A percentile compares a stretch with the other conserved stretches of the same genome.
These are phyloP conservation scores for Drosophila elegans DNA, from an alignment of 1,140 invertebrate genomes.

Conservation along the genomic window DNA sequence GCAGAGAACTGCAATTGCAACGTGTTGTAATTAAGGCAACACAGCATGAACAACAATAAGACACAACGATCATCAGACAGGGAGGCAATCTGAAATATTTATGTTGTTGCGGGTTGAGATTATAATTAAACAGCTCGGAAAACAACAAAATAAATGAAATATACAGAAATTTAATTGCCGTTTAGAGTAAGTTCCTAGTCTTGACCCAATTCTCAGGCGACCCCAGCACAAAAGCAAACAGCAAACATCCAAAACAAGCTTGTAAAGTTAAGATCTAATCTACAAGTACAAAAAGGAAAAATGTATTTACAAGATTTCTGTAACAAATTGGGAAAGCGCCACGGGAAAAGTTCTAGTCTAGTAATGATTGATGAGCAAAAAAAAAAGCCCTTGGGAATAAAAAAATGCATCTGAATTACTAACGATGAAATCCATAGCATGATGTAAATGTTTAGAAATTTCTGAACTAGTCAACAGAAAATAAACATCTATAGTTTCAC, in stretches of 20 bases:
- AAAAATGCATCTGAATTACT: not conserved
- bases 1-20: constrained; percentile 36
- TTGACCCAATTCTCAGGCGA: constrained; percentile 75
- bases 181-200: constrained; percentile 75
- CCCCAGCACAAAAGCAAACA: constrained; percentile 21
- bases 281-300: constrained; percentile 11
- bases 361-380: constrained; percentile 4
- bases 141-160: constrained; percentile 25
- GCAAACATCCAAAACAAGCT: constrained; percentile 27
- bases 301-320: not conserved
- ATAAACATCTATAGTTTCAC: not conserved
- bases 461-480: constrained; percentile 32
- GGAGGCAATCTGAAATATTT: constrained; percentile 53
- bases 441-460: constrained; percentile 5
- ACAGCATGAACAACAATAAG: constrained; percentile 53
- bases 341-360: not conserved
- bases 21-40: constrained; percentile 73
- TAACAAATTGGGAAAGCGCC: not conserved
- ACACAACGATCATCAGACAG: constrained; percentile 22
- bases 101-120: constrained; percentile 57
- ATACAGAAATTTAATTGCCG: constrained; percentile 75
- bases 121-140: constrained; percentile 58
- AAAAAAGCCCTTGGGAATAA: constrained; percentile 13
- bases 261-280: constrained; percentile 17
- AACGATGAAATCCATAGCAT: constrained; percentile 1